Evolutionary conservation across 2,113 vertebrate genomes (phyloP).

Genomic region (Cathartes aura): DNA sequence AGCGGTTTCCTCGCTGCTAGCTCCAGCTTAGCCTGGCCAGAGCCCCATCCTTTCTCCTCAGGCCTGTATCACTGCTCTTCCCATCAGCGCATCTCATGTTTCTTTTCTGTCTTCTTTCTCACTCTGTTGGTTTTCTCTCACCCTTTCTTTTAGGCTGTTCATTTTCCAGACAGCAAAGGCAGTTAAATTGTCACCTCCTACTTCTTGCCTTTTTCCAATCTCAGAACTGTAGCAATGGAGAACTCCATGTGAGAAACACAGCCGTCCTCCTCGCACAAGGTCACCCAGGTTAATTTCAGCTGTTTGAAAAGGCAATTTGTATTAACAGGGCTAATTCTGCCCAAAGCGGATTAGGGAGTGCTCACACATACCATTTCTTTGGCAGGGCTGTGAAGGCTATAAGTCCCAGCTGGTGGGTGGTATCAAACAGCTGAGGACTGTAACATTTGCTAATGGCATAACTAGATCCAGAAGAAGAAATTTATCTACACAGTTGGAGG

Average conservation of each 20-base stretch:
- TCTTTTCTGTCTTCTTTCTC: not conserved
- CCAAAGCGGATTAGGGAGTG: not conserved
- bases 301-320: not conserved
- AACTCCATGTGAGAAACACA: not conserved
- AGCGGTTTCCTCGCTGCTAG: not conserved
- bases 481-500: not conserved
- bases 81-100: not conserved
- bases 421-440: not conserved
- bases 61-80: not conserved
- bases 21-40: not conserved
- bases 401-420: not conserved
- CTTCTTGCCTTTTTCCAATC: not conserved
- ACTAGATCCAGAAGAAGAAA: not conserved
- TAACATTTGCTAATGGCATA: not conserved
- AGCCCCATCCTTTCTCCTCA: not conserved
- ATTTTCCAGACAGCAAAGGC: conserved; percentile 15
- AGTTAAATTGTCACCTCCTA: not conserved
- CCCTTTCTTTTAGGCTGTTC: not conserved
- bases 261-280: not conserved
- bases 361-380: not conserved
- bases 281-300: not conserved
- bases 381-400: not conserved
- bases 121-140: not conserved
- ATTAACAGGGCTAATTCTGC: not conserved
- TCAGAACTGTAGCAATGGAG: not conserved